Evolutionary conservation across 2,113 vertebrate species (phyloP), one percentile per base, ranked within the genome.

Genomic region (Ctenomys sociabilis): DNA sequence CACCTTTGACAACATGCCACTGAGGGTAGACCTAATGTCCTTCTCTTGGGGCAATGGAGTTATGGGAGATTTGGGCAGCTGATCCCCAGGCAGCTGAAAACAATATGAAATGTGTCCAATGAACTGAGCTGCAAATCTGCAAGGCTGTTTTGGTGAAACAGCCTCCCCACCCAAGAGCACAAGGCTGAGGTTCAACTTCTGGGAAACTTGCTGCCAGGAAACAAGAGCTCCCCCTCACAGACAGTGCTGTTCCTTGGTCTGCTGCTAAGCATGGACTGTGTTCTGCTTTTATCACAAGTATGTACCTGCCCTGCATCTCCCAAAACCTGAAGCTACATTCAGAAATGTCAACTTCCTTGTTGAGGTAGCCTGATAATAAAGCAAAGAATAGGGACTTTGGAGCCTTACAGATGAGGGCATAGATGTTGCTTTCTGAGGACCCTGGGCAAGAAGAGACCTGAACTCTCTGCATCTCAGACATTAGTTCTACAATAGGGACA

Each of bases 41-140:
- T 82, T 97, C 84, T 64, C 63, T 63, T 37, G 75, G 91, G 68
- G 81, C 91, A 61, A n/a, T 37, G 28, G 64, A 89, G 72, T 90
- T 37, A 16, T 63, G 83, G 64, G 85, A 64, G 59, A 63, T 45
- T 91, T 43, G 7, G 73, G 24, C 78, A 91, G 70, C 17, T 91
- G 81, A 90, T 87, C 61, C 37, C 63, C 80, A 61, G 61, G 64
- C 43, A 73, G 40, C 64, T 73, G 75, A 95, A 94, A 73, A 54
- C 66, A 61, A 4, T n/a, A 17, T 21, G 77, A 84, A 57, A 45
- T 12, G 35, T 78, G 89, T 88, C 84, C 73, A 54, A 0, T 4
- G 3, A 63, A 26, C 9, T 72, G 43, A 45, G 92, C 91, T 72
- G 32, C 4, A 2, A 37, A 84, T 24, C 54, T 57, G 16, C 78